Percentiles rank a stretch among this genome's conserved stretches.
These are phyloP conservation scores for Drosophila mimica DNA, from an alignment of 2,888 invertebrate genomes.

Conservation along the genomic window DNA sequence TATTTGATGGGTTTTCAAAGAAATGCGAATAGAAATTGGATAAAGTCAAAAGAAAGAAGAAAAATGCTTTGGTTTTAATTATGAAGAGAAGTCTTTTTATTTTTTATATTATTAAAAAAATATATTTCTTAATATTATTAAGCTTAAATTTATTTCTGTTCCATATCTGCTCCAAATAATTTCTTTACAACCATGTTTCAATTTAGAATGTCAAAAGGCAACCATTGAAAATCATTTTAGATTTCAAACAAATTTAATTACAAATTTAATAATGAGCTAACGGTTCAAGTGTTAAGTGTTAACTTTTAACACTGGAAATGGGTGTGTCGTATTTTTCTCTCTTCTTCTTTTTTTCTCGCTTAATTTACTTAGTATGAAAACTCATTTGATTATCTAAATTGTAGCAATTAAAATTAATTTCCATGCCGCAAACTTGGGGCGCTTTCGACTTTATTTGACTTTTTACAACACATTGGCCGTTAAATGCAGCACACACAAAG, in stretches of 20 bases:
- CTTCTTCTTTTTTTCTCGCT: constrained; percentile 20
- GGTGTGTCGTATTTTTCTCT: constrained; percentile 31
- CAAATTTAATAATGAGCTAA: constrained; percentile 9
- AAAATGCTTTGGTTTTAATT: too few relatives aligned
- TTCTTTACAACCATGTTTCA: neutral
- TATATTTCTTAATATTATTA: neutral
- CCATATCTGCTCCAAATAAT: too few relatives aligned
- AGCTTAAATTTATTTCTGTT: too few relatives aligned
- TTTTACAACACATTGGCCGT: constrained; percentile 61
- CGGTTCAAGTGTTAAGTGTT: constrained; percentile 42
- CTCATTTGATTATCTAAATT: constrained; percentile 80
- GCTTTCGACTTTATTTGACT: constrained; percentile 19
- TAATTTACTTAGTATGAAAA: constrained; percentile 68
- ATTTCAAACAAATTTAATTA: neutral
- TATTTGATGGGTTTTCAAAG: neutral
- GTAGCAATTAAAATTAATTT: constrained; percentile 78
- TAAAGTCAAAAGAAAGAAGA: too few relatives aligned
- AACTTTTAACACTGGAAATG: constrained; percentile 33
- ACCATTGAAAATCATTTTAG: neutral
- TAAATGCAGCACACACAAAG: constrained; percentile 48
- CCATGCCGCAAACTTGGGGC: constrained; percentile 45
- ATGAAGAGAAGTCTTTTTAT: too few relatives aligned
- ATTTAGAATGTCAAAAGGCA: neutral
- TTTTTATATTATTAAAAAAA: too few relatives aligned
- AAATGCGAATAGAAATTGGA: neutral